Percentiles rank a stretch among this genome's conserved stretches.
Evolutionary conservation across 2,113 vertebrate species (phyloP).

Genomic region (Pseudopodoces humilis): DNA sequence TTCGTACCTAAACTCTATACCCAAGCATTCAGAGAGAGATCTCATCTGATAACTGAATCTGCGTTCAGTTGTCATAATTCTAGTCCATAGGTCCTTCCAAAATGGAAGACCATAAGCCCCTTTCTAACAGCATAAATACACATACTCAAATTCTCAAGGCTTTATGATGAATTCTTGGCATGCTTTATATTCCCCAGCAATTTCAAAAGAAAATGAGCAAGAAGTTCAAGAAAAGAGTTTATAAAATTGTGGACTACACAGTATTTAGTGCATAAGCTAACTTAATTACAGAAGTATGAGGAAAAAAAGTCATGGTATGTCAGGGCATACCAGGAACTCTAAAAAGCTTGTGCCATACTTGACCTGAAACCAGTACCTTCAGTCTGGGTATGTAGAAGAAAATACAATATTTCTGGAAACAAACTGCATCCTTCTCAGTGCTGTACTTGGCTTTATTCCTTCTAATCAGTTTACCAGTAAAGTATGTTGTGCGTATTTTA

Average conservation of each 20-base stretch:
- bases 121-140: not conserved
- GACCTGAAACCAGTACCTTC: not conserved
- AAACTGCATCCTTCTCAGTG: not conserved
- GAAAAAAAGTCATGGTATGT: not conserved
- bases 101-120: not conserved
- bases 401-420: not conserved
- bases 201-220: not conserved
- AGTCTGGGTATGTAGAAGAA: not conserved
- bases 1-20: not conserved
- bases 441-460: not conserved
- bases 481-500: not conserved
- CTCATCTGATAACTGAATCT: not conserved
- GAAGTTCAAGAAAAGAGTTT: not conserved
- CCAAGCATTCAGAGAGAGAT: not conserved
- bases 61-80: not conserved
- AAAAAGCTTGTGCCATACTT: not conserved
- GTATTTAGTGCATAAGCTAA: not conserved
- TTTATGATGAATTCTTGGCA: not conserved
- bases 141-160: not conserved
- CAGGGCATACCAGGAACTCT: not conserved
- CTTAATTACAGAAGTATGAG: not conserved
- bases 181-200: not conserved
- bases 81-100: not conserved
- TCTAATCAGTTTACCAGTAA: not conserved
- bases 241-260: not conserved